These are phyloP conservation scores for Hippocampus barbouri DNA, from an alignment of 2,113 vertebrate genomes.

Conservation along the genomic window DNA sequence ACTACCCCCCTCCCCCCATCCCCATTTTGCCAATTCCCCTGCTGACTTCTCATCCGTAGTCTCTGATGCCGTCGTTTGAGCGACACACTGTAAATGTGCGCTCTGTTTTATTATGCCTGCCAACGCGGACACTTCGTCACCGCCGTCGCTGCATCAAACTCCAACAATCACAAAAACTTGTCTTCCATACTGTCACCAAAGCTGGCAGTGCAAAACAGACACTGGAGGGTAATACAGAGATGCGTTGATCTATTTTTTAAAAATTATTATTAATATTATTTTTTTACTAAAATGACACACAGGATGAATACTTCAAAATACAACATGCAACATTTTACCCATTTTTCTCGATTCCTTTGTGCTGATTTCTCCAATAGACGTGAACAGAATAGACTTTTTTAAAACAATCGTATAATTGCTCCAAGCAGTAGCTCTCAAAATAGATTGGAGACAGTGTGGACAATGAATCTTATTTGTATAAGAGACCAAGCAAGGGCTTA, in stretches of 20 bases:
- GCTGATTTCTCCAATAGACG: too few species aligned
- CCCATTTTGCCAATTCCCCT: neutral
- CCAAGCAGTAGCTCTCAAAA: too few species aligned
- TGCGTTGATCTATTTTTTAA: neutral
- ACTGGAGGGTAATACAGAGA: neutral
- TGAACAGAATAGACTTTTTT: too few species aligned
- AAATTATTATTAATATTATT: too few species aligned
- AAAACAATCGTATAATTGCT: too few species aligned
- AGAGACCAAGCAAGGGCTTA: too few species aligned
- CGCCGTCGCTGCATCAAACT: neutral
- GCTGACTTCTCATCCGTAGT: neutral
- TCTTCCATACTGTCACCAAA: slow-evolving; percentile 5
- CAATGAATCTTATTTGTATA: too few species aligned
- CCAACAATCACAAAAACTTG: neutral
- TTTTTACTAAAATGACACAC: neutral
- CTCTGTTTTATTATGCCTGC: slow-evolving; percentile 4
- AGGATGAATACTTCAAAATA: neutral
- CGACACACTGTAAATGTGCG: neutral
- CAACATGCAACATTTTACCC: too few species aligned
- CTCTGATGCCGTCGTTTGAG: neutral
- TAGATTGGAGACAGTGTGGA: too few species aligned
- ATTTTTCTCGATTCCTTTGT: too few species aligned
- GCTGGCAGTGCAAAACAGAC: neutral
- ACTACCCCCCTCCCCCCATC: neutral
- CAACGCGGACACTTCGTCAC: neutral